A percentile compares a stretch with the other conserved stretches of the same genome.
phyloP scores from a whole-genome alignment of 1,140 invertebrate genomes.

The Ceratoteleas bidentatus region DNA sequence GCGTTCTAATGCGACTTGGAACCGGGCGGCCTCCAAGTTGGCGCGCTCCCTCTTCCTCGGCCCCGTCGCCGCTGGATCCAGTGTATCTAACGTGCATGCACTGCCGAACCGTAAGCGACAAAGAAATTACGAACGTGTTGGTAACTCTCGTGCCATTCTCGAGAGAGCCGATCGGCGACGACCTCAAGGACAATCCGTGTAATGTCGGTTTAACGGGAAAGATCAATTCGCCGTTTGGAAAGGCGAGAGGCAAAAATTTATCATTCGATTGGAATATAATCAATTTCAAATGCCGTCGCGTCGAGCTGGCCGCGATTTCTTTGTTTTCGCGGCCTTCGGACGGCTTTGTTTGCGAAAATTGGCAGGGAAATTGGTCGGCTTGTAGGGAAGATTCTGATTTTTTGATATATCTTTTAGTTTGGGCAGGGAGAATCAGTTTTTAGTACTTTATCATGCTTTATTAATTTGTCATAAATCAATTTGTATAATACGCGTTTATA shows the following conservation, averaged over 20 bases:
- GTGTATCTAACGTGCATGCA: slow-evolving; percentile 67
- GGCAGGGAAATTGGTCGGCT: not conserved
- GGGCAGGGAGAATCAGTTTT: too few species aligned
- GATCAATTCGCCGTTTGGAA: slow-evolving; percentile 68
- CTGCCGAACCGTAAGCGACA: slow-evolving; percentile 71
- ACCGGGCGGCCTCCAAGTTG: slow-evolving; percentile 80
- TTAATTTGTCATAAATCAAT: too few species aligned
- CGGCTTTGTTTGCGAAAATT: not conserved
- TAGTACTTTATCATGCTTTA: too few species aligned
- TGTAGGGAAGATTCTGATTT: too few species aligned
- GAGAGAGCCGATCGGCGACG: slow-evolving; percentile 70
- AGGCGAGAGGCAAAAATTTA: slow-evolving; percentile 68
- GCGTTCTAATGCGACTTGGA: slow-evolving; percentile 80
- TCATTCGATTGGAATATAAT: slow-evolving; percentile 64
- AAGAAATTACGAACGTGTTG: slow-evolving; percentile 75
- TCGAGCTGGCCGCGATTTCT: slow-evolving; percentile 32
- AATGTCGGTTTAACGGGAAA: slow-evolving; percentile 69
- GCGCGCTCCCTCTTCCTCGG: slow-evolving; percentile 64
- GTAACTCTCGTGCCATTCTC: slow-evolving; percentile 69
- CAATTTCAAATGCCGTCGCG: slow-evolving; percentile 57
- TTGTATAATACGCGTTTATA: too few species aligned
- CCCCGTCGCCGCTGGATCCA: slow-evolving; percentile 57
- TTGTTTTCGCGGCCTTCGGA: slow-evolving; percentile 14
- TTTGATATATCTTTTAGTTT: too few species aligned
- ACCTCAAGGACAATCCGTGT: slow-evolving; percentile 74